Evolutionary conservation across 1,140 invertebrate species (phyloP), one percentile per base, ranked within the genome.

Genomic region (Drosophila eugracilis): DNA sequence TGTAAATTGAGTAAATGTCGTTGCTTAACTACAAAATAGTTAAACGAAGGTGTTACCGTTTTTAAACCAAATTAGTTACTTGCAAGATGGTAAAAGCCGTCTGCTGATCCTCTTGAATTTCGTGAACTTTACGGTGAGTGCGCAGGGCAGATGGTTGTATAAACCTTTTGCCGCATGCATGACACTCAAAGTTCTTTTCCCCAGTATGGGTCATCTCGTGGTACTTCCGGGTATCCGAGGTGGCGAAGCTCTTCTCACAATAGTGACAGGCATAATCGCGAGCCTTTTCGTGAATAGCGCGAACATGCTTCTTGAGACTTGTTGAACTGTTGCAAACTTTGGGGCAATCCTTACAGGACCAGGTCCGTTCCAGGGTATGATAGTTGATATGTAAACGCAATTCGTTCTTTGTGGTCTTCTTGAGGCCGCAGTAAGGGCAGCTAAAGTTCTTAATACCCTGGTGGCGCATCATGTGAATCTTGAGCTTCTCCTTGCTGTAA

Each of bases 151-250:
- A 80, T 0, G 86, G 83, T 41, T 91, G 90, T 0, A 69, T 78
- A 24, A 91, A 91, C 0, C 76, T 39, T 14, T 78, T 83, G 30
- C 84, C 75, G 30, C 90, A 91, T 15, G 75, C 75, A 0, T 62
- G 42, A 3, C 90, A 91, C 17, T 59, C 65, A 15, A 83, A 66
- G n/a, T 89, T 89, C 36, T 88, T 92, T 53, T 93, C 93, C 0
- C 94, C 94, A 17, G 90, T 91, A 54, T 91, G 90, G 1, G 60
- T 91, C 90, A 91, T 91, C 48, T 90, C 86, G 65, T 91, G 90
- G 42, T 91, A 89, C 17, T 89, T 90, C 1, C 83, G 53, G 0
- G 90, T 90, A 22, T 90, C 81, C 9, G 90, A 28, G 21, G 75
- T 91, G 59, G 75, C 90, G 22, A 91, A 91, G 1, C 48, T 73